Conservation (phyloP, 2,113 vertebrate species). For the Trogon surrucura region DNA sequence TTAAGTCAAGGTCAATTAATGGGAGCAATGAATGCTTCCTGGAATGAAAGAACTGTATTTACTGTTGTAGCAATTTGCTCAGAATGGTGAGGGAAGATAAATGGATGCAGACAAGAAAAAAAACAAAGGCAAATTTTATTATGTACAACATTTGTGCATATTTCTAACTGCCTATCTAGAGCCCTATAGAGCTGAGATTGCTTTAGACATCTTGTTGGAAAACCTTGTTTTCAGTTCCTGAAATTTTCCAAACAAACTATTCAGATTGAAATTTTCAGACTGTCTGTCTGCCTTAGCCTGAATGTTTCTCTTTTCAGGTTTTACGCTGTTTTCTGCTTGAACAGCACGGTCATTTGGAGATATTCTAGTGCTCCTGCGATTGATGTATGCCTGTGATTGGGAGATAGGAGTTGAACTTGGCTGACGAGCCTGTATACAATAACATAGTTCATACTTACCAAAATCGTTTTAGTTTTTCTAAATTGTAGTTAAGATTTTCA, state of each 20-base stretch:
- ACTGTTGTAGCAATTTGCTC: not conserved
- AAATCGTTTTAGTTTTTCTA: not conserved
- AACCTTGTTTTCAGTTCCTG: not conserved
- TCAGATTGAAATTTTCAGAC: not conserved
- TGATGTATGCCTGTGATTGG: not conserved
- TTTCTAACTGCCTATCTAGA: not conserved
- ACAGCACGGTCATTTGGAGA: not conserved
- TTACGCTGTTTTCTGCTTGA: not conserved
- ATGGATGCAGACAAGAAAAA: not conserved
- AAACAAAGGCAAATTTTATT: not conserved
- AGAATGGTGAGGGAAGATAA: not conserved
- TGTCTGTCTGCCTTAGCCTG: not conserved
- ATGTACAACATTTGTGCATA: not conserved
- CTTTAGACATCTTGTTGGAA: not conserved
- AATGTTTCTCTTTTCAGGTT: not conserved
- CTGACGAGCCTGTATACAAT: not conserved
- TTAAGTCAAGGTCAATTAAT: not conserved
- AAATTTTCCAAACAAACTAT: not conserved
- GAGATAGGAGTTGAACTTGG: not conserved
- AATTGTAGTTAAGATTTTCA: not conserved
- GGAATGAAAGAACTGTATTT: not conserved
- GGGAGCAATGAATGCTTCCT: not conserved
- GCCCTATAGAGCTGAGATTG: not conserved
- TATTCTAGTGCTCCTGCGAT: not conserved
- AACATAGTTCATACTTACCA: not conserved